Conservation (phyloP, 35 echinoderm and acorn worm genomes). For the Strongylocentrotus purpuratus region DNA sequence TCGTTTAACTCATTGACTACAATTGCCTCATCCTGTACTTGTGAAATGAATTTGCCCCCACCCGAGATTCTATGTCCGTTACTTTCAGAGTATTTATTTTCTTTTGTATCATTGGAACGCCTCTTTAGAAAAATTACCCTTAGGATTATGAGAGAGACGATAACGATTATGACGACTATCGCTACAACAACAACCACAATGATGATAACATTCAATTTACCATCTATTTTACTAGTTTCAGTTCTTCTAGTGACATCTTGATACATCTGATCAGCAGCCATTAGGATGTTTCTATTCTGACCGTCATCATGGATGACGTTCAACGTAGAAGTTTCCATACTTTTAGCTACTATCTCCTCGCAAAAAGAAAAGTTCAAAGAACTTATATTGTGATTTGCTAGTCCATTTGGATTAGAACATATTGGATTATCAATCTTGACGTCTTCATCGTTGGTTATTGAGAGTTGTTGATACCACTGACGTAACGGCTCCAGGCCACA, state of each 20-base stretch:
- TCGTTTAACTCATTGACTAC: neutral
- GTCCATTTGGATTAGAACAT: neutral
- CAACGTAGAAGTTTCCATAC: neutral
- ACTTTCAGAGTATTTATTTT: neutral
- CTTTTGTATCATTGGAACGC: too few relatives aligned
- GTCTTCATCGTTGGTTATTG: neutral
- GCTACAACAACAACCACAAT: neutral
- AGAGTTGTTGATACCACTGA: constrained; percentile 4
- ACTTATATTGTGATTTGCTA: neutral
- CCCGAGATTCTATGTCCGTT: too few relatives aligned
- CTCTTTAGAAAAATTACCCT: too few relatives aligned
- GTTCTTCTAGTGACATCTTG: neutral
- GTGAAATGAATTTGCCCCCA: neutral
- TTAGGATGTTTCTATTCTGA: neutral
- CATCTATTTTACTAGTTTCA: neutral
- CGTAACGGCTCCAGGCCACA: neutral
- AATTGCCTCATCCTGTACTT: neutral
- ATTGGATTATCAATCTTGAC: neutral
- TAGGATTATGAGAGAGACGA: too few relatives aligned
- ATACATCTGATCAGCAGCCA: neutral
- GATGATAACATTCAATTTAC: neutral
- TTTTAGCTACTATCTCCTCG: neutral
- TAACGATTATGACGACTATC: neutral
- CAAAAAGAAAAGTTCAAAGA: neutral
- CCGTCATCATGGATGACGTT: neutral